Conservation (phyloP, 2,888 invertebrate species). For the Yponomeuta cagnagella region DNA sequence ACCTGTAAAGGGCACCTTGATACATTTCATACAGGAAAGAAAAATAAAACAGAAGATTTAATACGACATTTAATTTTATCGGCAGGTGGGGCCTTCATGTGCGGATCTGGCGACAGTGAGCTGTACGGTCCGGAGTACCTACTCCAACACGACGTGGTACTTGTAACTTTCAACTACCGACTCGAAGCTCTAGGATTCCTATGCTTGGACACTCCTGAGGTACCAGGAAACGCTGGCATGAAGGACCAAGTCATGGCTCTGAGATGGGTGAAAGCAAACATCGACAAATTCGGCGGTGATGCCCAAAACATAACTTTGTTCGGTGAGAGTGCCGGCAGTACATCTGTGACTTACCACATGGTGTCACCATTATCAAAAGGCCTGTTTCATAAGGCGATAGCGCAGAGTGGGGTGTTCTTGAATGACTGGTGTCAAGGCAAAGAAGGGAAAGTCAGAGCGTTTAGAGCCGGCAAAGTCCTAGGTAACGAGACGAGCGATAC, state of each 20-base stretch:
- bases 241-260: slow-evolving; percentile 54
- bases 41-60: too few relatives aligned
- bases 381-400: slow-evolving; percentile 53
- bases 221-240: slow-evolving; percentile 55
- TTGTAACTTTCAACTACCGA: slow-evolving; percentile 61
- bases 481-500: slow-evolving; percentile 43
- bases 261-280: slow-evolving; percentile 48
- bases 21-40: too few relatives aligned
- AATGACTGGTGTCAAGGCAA: slow-evolving; percentile 34
- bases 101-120: slow-evolving; percentile 48
- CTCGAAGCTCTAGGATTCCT: slow-evolving; percentile 48
- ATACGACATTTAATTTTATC: neutral
- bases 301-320: slow-evolving; percentile 51
- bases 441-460: slow-evolving; percentile 33
- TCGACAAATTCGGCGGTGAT: slow-evolving; percentile 48
- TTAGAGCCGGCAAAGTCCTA: slow-evolving; percentile 39
- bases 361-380: slow-evolving; percentile 55
- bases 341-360: slow-evolving; percentile 51
- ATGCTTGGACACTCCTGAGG: slow-evolving; percentile 42
- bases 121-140: slow-evolving; percentile 51
- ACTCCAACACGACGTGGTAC: slow-evolving; percentile 48
- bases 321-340: slow-evolving; percentile 59
- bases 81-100: slow-evolving; percentile 40
- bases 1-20: too few relatives aligned
- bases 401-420: slow-evolving; percentile 52